Evolutionary conservation across 2,797 vertebrate species (phyloP).

Genomic region (Parauchenoglanis ngamensis): DNA sequence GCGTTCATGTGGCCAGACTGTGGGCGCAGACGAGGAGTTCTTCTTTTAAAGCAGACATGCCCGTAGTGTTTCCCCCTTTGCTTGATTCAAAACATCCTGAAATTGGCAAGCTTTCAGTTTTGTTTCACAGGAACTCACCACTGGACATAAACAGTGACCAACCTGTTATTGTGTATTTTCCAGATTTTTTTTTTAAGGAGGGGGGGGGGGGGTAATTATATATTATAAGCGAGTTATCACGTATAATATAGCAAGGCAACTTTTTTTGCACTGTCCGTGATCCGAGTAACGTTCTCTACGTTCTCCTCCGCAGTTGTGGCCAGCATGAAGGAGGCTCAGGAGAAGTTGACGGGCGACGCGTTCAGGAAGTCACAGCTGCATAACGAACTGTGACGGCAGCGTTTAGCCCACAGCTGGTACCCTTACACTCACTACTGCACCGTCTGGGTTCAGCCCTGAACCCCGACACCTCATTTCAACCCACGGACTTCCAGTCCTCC

Average conservation of each 20-base stretch:
- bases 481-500: conserved; percentile 5
- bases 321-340: conserved; percentile 95
- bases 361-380: conserved; percentile 81
- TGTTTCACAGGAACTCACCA: neutral
- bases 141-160: neutral
- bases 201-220: too few species aligned
- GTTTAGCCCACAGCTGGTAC: conserved; percentile 28
- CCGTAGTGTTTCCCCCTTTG: neutral
- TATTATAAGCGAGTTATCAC: too few species aligned
- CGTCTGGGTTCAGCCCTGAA: neutral
- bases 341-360: conserved; percentile 89
- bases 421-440: conserved; percentile 44
- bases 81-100: conserved; percentile 5
- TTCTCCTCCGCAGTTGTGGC: conserved; percentile 79
- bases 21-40: neutral
- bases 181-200: neutral
- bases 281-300: too few species aligned
- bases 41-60: neutral
- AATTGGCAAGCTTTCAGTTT: conserved; percentile 5
- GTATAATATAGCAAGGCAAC: too few species aligned
- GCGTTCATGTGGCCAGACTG: neutral
- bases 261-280: too few species aligned
- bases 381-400: conserved; percentile 78
- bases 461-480: neutral
- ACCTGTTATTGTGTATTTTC: neutral